Percentiles rank a stretch among this genome's conserved stretches.
Conservation (phyloP, 2,888 invertebrate genomes). For the Tachina fera region DNA sequence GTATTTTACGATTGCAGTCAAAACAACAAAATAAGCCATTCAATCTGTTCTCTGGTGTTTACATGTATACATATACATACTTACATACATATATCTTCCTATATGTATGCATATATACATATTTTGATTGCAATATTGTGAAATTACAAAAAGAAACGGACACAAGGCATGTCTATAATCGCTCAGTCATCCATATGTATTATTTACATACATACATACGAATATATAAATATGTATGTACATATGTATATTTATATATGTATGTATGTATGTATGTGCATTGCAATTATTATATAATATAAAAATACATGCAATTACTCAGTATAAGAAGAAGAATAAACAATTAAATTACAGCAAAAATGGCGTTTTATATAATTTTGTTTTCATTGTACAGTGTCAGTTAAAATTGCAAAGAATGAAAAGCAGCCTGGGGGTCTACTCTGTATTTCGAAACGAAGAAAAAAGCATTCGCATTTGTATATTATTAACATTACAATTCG, state of each 20-base stretch:
- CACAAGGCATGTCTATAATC: not conserved
- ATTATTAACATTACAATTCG: no score
- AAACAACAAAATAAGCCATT: no score
- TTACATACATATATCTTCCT: no score
- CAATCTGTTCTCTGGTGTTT: no score
- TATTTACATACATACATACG: not conserved
- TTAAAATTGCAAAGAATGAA: not conserved
- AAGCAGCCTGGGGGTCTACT: no score
- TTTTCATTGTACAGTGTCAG: conserved; percentile 38
- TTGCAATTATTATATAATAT: conserved; percentile 54
- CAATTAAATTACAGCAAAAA: conserved; percentile 57
- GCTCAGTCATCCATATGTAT: not conserved
- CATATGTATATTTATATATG: no score
- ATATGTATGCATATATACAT: not conserved
- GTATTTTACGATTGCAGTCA: no score
- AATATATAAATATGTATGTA: not conserved
- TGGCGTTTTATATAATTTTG: conserved; percentile 63
- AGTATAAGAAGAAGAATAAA: conserved; percentile 20
- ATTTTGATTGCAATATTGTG: conserved; percentile 34
- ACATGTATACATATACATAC: no score
- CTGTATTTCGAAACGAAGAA: no score
- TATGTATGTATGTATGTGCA: no score
- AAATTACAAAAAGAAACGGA: conserved; percentile 18
- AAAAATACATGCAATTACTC: conserved; percentile 28
- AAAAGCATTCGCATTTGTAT: no score